Evolutionary conservation across 2,888 invertebrate genomes (phyloP).

Genomic region (Pseudeuparius sepicola): DNA sequence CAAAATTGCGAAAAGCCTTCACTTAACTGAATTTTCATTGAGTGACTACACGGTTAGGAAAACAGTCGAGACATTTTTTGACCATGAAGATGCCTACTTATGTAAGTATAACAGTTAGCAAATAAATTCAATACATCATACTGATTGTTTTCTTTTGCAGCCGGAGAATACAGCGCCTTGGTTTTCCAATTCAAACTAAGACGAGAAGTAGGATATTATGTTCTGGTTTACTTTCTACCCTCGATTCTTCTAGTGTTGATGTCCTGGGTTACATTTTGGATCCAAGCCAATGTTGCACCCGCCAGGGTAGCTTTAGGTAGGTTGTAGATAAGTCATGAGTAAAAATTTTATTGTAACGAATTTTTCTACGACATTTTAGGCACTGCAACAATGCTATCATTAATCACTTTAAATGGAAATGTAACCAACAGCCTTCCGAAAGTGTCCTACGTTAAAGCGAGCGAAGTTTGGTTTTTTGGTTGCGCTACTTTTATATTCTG

Average conservation of each 20-base stretch:
- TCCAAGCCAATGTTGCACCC: slow-evolving; percentile 76
- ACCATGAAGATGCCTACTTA: no score
- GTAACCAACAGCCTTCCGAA: slow-evolving; percentile 78
- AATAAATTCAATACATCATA: neutral
- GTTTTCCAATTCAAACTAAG: slow-evolving; percentile 69
- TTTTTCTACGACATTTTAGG: no score
- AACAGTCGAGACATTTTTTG: neutral
- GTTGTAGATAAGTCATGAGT: no score
- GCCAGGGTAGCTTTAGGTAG: slow-evolving; percentile 71
- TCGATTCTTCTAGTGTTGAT: slow-evolving; percentile 78
- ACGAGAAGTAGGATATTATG: slow-evolving; percentile 75
- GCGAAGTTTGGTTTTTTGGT: slow-evolving; percentile 82
- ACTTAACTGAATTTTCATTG: slow-evolving; percentile 80
- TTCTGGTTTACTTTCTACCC: slow-evolving; percentile 82
- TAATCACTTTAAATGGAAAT: slow-evolving; percentile 77
- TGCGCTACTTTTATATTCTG: slow-evolving; percentile 79
- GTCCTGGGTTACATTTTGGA: slow-evolving; percentile 85
- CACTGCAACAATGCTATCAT: slow-evolving; percentile 77
- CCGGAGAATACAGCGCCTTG: slow-evolving; percentile 72
- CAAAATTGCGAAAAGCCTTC: slow-evolving; percentile 62
- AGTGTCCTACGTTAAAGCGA: slow-evolving; percentile 82
- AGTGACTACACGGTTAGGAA: no score
- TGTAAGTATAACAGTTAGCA: no score
- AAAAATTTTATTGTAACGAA: no score
- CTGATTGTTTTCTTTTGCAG: slow-evolving; percentile 41